phyloP scores from a whole-genome alignment of 2,113 vertebrate genomes.

The Quiscalus mexicanus region DNA sequence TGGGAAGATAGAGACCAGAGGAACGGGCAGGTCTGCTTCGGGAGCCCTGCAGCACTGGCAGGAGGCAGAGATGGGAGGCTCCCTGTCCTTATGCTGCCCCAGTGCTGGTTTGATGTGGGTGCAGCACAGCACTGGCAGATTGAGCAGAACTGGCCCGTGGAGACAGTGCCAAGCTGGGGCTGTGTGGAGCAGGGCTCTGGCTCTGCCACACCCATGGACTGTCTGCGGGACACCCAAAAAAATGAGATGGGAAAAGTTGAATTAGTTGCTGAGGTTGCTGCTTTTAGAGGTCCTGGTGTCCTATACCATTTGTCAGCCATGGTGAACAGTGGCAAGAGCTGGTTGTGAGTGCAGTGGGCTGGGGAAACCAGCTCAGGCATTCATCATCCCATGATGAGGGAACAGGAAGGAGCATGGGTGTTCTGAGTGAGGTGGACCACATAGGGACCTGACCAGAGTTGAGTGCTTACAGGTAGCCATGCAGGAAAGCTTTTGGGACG shows the following conservation, averaged over 20 bases:
- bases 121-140: accelerated
- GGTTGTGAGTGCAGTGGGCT: not conserved
- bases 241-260: not conserved
- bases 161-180: accelerated
- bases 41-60: not conserved
- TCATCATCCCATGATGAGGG: not conserved
- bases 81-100: not conserved
- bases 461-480: not conserved
- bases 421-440: not conserved
- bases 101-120: not conserved
- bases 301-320: not conserved
- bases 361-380: not conserved
- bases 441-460: accelerated
- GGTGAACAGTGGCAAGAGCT: not conserved
- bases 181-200: not conserved
- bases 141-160: not conserved
- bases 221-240: accelerated
- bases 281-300: not conserved
- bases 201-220: not conserved
- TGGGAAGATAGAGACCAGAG: not conserved
- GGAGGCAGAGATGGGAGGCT: not conserved
- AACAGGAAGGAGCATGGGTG: not conserved
- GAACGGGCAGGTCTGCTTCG: accelerated
- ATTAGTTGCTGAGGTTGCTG: not conserved
- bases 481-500: not conserved